Base-by-base conservation (phyloP, 2,113 vertebrate species). In the Apus apus region DNA sequence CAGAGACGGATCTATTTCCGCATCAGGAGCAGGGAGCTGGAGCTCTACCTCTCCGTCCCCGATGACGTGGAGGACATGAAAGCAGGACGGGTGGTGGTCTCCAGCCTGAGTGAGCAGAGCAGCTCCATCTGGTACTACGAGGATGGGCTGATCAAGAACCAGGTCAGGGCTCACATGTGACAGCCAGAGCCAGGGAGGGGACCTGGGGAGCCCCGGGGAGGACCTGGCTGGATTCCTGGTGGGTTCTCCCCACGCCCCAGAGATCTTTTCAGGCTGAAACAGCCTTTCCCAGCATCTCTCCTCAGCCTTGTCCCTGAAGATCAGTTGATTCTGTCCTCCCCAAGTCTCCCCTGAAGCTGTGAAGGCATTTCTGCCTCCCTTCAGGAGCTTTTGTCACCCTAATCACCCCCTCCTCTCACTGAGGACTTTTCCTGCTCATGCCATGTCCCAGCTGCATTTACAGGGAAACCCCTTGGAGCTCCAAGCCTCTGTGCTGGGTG, bases 81-180 rank as follows among this genome's bases (percentile, higher is more conserved):
- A 93, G 98, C 99, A 0, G 99, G 99, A 11, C 97, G 99, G 0
- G 99, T 99, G 91, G 98, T 99, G 79, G 98, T 98, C 61, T 97
- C 98, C 0, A 96, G 98, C 38, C 93, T 98, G 65, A 95, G 90
- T 12, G 98, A 99, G 34, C 97, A 98, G 23, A 97, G 97, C 96
- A 99, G 97, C 78, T 98, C 98, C 29, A 3, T 99, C 93, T 99
- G 99, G 99, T 99, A 98, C 98, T 99, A 99, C 32, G 98, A 99
- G 93, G 98, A 99, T 0, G 99, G 99, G 27, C 96, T 99, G 53
- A 97, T 99, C 53, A 99, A 99, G 95, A 99, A 98, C 97, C 99
- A 99, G 98, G 99, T 98, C 45, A 97, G 94, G 67, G 38, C 51
- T 78, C 14, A 14, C 0, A 0, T 97, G 95, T 4, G 26, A 58